These are phyloP conservation scores for Malthinus seriepunctatus DNA, from an alignment of 2,888 invertebrate species.

Conservation along the genomic window DNA sequence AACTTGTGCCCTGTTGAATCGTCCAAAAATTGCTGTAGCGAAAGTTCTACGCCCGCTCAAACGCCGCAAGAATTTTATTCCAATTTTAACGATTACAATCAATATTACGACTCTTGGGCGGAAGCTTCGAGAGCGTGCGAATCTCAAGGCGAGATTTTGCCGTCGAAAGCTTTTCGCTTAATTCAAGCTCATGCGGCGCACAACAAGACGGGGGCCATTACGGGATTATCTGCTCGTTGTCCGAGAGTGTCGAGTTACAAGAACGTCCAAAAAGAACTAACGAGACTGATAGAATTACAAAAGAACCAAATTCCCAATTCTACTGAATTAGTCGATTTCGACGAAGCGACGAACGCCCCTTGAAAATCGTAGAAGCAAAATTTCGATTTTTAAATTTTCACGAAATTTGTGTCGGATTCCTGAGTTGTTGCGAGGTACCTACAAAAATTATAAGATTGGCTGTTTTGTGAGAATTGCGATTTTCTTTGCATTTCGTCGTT, in stretches of 20 bases:
- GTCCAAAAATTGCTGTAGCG: slow-evolving; percentile 49
- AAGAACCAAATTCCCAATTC: slow-evolving; percentile 36
- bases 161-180: slow-evolving; percentile 62
- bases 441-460: slow-evolving; percentile 29
- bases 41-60: slow-evolving; percentile 56
- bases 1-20: slow-evolving; percentile 52
- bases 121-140: slow-evolving; percentile 43
- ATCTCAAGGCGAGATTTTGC: slow-evolving; percentile 56
- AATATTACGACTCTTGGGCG: slow-evolving; percentile 62
- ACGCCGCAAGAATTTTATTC: slow-evolving; percentile 56
- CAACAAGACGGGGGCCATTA: slow-evolving; percentile 51
- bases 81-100: slow-evolving; percentile 56
- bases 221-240: slow-evolving; percentile 62
- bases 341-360: slow-evolving; percentile 35
- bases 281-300: slow-evolving; percentile 50
- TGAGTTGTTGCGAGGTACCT: slow-evolving; percentile 43
- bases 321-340: not conserved
- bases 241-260: slow-evolving; percentile 66
- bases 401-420: slow-evolving; percentile 38
- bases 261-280: slow-evolving; percentile 58
- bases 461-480: slow-evolving; percentile 31
- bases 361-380: slow-evolving; percentile 37
- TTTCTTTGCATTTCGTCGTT: slow-evolving; percentile 24
- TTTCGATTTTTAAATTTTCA: slow-evolving; percentile 36
- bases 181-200: slow-evolving; percentile 57